These are phyloP conservation scores for Tinamus guttatus DNA, from an alignment of 2,113 vertebrate genomes.

Conservation along the genomic window DNA sequence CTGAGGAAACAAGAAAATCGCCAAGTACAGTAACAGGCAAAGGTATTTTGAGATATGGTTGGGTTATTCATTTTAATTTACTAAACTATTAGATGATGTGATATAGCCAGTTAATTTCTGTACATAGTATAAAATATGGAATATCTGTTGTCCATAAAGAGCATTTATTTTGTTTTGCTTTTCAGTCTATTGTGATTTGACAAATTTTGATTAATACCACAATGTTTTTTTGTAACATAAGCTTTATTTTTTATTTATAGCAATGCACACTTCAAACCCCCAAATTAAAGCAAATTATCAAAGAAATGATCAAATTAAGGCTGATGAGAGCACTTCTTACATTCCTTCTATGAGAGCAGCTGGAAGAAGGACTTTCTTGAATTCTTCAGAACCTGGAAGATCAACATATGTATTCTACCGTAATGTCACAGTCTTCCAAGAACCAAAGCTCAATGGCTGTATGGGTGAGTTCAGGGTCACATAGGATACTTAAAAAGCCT, in stretches of 20 bases:
- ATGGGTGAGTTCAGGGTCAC: slow-evolving; percentile 31
- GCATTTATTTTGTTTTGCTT: background rate
- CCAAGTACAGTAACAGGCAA: background rate
- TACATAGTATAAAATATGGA: background rate
- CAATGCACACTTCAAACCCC: slow-evolving; percentile 29
- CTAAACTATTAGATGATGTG: background rate
- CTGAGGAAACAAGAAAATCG: background rate
- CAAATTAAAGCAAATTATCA: slow-evolving; percentile 64
- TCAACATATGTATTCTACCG: background rate
- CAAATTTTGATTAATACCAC: background rate
- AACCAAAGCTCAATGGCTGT: slow-evolving; percentile 35
- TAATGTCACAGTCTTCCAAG: slow-evolving; percentile 17
- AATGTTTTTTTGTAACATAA: background rate
- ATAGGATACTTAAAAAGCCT: background rate
- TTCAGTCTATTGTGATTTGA: background rate
- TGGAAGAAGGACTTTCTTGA: slow-evolving; percentile 18
- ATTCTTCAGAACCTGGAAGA: slow-evolving; percentile 5
- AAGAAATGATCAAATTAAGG: slow-evolving; percentile 51
- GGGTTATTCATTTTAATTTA: background rate
- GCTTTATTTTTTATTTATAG: slow-evolving; percentile 40
- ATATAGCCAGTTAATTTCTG: background rate
- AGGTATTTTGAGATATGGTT: background rate
- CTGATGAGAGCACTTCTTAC: slow-evolving; percentile 46
- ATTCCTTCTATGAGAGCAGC: slow-evolving; percentile 38
- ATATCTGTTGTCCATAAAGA: background rate